Evolutionary conservation across 2,888 invertebrate species (phyloP).

Genomic region (Plebejus melissa): DNA sequence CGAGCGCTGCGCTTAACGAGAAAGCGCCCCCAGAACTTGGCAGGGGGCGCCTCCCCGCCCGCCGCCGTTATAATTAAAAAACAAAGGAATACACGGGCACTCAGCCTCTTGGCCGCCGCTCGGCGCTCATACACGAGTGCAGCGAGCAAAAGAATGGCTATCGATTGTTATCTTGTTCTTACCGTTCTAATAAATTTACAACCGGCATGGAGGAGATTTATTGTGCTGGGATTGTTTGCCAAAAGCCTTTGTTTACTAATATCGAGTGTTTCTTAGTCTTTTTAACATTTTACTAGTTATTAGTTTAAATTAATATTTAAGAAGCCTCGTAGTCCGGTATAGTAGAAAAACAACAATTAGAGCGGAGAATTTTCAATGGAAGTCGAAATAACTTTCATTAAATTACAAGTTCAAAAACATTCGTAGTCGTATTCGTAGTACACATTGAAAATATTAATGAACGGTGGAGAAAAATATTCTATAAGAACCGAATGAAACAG

Average conservation of each 20-base stretch:
- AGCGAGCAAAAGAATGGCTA: conserved; percentile 50
- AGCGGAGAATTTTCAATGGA: too few species aligned
- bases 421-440: too few species aligned
- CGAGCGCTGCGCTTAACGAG: conserved; percentile 66
- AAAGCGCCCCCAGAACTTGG: conserved; percentile 71
- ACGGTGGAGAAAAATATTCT: too few species aligned
- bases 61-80: conserved; percentile 77
- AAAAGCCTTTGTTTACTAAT: not conserved
- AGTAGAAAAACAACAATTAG: too few species aligned
- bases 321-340: too few species aligned
- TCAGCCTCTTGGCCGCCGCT: conserved; percentile 66
- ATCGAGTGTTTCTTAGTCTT: not conserved
- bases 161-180: conserved; percentile 35
- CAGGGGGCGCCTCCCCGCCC: conserved; percentile 56
- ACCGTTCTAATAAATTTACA: conserved; percentile 29
- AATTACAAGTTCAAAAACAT: too few species aligned
- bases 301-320: too few species aligned
- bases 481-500: too few species aligned
- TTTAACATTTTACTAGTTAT: not conserved
- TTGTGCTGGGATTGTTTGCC: not conserved
- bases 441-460: too few species aligned
- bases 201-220: not conserved
- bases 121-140: conserved; percentile 70
- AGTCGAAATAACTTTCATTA: too few species aligned
- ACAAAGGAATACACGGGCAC: conserved; percentile 77